Base-by-base conservation (phyloP, 2,113 vertebrate species). In the Seriola quinqueradiata region DNA sequence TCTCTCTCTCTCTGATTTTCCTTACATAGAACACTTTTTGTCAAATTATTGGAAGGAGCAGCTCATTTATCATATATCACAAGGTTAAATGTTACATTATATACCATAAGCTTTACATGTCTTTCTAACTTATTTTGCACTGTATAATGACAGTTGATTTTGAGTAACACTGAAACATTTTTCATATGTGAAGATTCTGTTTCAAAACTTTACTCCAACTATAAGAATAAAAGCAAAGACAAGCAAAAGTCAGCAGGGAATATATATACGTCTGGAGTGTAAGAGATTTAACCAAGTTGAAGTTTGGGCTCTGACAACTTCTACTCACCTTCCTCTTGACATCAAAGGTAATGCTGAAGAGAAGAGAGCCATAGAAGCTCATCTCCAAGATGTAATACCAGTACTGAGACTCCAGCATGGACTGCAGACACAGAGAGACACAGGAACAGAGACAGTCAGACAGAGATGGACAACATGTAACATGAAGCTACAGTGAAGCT, bases 381-480 rank as follows among this genome's bases (percentile, higher is more conserved):
- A 99, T 96, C 91, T 99, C 97, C 75, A 94, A 46, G 81, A 97
- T 94, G 87, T 99, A 99, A 90, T 99, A 99, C 98, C 98, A 99
- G 82, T 99, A 99, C 69, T 99, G 98, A 11, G 98, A 99, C 0
- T 95, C 92, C 85, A 99, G 93, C 95, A 99, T 48, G 11, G 96
- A 92, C 98, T 99, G 90, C 3, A 85, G 76, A 36, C 54, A 86
- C 16, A 78, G 25, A 86, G 55, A 77, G 12, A 83, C n/a, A 81
- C 19, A 75, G n/a, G 59, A 34, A 79, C 40, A 78, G 11, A 82
- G 8, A 67, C 42, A 34, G 67, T 65, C 16, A 44, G 23, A 66
- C 32, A 81, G 68, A 87, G 40, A 10, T 9, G 57, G 70, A 6
- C 28, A 32, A 9, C 11, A 25, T 69, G 85, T 63, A 78, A 89